These are phyloP conservation scores for Dynastes tityus DNA, from an alignment of 2,888 invertebrate species.

Conservation along the genomic window DNA sequence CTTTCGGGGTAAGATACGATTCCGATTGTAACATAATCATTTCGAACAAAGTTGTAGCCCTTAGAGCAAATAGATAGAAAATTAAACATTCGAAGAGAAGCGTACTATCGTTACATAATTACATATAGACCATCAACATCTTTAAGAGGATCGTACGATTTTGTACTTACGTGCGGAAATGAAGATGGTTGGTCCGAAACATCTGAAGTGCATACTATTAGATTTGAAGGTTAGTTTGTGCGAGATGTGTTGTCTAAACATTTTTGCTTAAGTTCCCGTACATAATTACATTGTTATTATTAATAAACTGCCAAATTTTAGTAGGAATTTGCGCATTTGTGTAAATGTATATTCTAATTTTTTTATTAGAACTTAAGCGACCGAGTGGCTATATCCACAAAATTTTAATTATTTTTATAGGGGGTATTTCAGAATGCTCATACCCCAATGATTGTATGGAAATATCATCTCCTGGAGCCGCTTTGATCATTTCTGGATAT, in stretches of 20 bases:
- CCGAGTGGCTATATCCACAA: no score
- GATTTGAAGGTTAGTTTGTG: constrained; percentile 32
- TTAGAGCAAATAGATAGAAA: constrained; percentile 19
- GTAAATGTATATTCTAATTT: no score
- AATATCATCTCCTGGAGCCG: no score
- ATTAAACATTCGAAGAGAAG: constrained; percentile 1
- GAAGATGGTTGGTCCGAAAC: constrained; percentile 35
- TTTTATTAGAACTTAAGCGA: no score
- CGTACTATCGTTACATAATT: constrained; percentile 8
- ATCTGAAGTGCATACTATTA: constrained; percentile 18
- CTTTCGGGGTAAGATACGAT: constrained; percentile 14
- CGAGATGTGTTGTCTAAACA: background rate
- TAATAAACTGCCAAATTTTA: background rate
- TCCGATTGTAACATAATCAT: background rate
- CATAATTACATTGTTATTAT: background rate
- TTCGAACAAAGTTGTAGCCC: constrained; percentile 4
- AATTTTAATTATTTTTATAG: no score
- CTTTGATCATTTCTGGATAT: no score
- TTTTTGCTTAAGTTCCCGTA: background rate
- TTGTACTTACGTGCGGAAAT: constrained; percentile 15
- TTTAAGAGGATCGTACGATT: constrained; percentile 22
- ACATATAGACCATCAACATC: background rate
- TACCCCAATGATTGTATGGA: no score
- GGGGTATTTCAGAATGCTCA: no score
- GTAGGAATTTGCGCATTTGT: no score